Conservation (phyloP, 2,888 invertebrate genomes). For the Parapristionchus giblindavisi region DNA sequence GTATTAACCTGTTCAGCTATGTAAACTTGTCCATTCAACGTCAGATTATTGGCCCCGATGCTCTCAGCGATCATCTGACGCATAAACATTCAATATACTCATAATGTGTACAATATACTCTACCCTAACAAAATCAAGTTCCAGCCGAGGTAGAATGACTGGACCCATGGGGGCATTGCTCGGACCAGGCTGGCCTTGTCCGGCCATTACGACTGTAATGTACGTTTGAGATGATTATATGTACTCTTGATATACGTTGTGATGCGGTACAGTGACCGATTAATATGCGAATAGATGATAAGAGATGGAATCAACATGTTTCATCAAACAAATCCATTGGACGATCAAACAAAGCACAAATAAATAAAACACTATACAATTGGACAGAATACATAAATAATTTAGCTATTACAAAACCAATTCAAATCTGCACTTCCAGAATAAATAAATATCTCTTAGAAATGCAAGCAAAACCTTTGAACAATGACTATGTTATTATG, state of each 20-base stretch:
- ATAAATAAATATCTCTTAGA: not conserved
- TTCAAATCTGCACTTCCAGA: not conserved
- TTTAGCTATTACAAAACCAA: too few species aligned
- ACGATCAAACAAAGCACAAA: conserved; percentile 9
- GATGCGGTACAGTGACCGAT: too few species aligned
- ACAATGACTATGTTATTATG: not conserved
- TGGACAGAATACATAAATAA: too few species aligned
- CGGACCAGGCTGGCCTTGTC: not conserved
- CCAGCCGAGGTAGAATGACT: conserved; percentile 29
- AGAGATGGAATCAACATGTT: conserved; percentile 27
- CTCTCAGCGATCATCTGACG: conserved; percentile 47
- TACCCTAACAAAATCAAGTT: conserved; percentile 36
- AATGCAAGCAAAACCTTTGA: not conserved
- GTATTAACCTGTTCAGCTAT: conserved; percentile 41
- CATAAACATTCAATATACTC: conserved; percentile 33
- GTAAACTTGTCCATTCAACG: conserved; percentile 39
- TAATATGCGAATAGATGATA: too few species aligned
- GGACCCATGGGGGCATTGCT: conserved; percentile 17
- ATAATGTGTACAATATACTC: too few species aligned
- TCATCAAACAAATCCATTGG: conserved; percentile 32
- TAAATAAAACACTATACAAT: not conserved
- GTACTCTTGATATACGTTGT: too few species aligned
- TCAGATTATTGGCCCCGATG: conserved; percentile 44
- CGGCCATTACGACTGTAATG: conserved; percentile 29
- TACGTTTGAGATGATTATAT: too few species aligned